These are phyloP conservation scores for Ataeniobius toweri DNA, from an alignment of 2,797 vertebrate species.

Conservation along the genomic window DNA sequence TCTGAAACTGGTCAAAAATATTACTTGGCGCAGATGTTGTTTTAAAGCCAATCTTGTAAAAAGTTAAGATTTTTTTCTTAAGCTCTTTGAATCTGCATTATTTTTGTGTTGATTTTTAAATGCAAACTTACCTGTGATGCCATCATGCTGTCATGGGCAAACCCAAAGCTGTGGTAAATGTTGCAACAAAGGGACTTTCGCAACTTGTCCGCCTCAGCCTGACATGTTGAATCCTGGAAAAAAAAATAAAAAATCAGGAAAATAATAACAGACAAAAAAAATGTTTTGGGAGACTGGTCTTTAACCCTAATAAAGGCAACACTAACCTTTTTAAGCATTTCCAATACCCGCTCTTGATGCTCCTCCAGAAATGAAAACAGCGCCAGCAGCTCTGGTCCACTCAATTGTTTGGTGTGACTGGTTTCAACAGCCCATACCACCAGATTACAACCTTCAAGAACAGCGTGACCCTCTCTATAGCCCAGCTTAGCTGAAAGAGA, in stretches of 20 bases:
- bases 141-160: slow-evolving; percentile 81
- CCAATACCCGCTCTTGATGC: slow-evolving; percentile 74
- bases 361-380: slow-evolving; percentile 82
- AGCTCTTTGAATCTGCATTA: too few species aligned
- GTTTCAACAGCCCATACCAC: slow-evolving; percentile 78
- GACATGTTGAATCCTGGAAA: slow-evolving; percentile 23
- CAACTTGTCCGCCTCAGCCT: slow-evolving; percentile 60
- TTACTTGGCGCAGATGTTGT: too few species aligned
- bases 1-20: too few species aligned
- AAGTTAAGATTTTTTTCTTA: not conserved
- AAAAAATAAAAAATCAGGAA: not conserved
- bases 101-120: not conserved
- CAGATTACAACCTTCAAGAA: slow-evolving; percentile 84
- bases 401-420: slow-evolving; percentile 58
- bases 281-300: too few species aligned
- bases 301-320: not conserved
- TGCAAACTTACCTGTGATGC: slow-evolving; percentile 80
- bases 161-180: slow-evolving; percentile 81
- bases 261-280: too few species aligned
- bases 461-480: slow-evolving; percentile 58
- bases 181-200: slow-evolving; percentile 82
- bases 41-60: too few species aligned
- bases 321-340: slow-evolving; percentile 78
- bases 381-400: slow-evolving; percentile 63
- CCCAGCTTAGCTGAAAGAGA: slow-evolving; percentile 36